phyloP scores from a whole-genome alignment of 2,113 vertebrate species.

The Xenopus borealis region DNA sequence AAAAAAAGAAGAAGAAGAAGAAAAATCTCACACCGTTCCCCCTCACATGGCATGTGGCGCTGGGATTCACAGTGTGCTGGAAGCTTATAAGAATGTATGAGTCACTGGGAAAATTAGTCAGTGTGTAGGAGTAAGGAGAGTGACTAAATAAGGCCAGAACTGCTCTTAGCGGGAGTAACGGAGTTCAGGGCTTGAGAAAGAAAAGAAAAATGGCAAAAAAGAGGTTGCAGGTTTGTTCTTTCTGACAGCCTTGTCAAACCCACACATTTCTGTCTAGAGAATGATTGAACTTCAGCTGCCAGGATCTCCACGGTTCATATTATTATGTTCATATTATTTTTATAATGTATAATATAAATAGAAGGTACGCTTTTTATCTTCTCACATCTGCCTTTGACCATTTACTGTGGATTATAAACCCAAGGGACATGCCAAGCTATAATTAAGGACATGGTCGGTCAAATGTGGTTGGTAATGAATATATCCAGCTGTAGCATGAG shows the following conservation, averaged over 20 bases:
- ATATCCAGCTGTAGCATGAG: too few species aligned
- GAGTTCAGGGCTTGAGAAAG: slow-evolving; percentile 19
- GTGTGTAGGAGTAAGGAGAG: slow-evolving; percentile 25
- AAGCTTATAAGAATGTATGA: slow-evolving; percentile 32
- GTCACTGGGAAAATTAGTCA: slow-evolving; percentile 41
- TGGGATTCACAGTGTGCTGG: slow-evolving; percentile 24
- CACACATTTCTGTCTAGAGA: too few species aligned
- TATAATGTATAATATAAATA: too few species aligned
- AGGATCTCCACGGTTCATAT: neutral
- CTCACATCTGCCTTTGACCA: too few species aligned
- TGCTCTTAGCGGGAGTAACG: neutral
- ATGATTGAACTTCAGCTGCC: neutral
- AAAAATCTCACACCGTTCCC: slow-evolving; percentile 31
- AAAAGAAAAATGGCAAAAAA: neutral
- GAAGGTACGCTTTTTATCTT: too few species aligned
- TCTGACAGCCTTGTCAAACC: neutral
- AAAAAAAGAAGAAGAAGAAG: slow-evolving; percentile 3
- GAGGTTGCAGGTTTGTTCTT: slow-evolving; percentile 1
- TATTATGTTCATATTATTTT: too few species aligned
- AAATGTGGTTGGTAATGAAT: too few species aligned
- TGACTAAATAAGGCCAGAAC: slow-evolving; percentile 40
- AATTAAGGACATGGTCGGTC: too few species aligned
- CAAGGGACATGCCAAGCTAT: too few species aligned
- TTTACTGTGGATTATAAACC: too few species aligned
- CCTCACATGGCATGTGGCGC: slow-evolving; percentile 33